Base-by-base conservation (phyloP, 2,888 invertebrate genomes). In the Andricus quercusramuli region DNA sequence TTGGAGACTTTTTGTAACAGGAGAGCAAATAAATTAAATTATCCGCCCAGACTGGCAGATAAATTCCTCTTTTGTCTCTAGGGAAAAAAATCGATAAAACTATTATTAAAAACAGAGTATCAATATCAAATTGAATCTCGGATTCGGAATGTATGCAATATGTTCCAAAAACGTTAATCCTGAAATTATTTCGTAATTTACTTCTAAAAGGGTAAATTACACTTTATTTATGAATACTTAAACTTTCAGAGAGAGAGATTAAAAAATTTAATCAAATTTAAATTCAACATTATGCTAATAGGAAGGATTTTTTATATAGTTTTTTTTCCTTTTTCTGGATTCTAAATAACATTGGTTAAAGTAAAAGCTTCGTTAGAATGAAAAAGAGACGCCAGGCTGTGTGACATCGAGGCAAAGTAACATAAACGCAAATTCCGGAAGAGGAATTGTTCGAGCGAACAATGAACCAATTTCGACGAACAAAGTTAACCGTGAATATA, bases 391-490 rank as follows among this genome's bases (percentile, higher is more conserved):
- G 29, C n/a, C 20, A 51, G 8, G 8, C 56, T 51, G 32, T n/a
- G 70, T 51, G 32, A 51, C 8, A 47, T 32, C 9, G 32, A 29
- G 51, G 32, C 70, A 51, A 74, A 51, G 70, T 56, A 32, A 74
- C 51, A 29, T 56, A 25, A n/a, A 74, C 20, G 64, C 64, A 68
- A 67, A 78, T 77, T 79, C 83, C 79, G 82, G 83, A 82, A 82
- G 83, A 74, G 59, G 80, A 66, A 83, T 80, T 79, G 65, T 81
- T 47, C 56, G 66, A 56, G 80, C 77, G 76, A 76, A 82, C 82
- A 82, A 83, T 81, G 83, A 83, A 79, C 78, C 78, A 80, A 83
- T 80, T 83, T 82, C 77, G 70, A 76, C 59, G 80, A 74, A 51
- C 41, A 44, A 82, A 81, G 79, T 82, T 83, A 82, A 81, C 82